Percentiles rank a stretch among this genome's conserved stretches.
These are phyloP conservation scores for Struthio camelus DNA, from an alignment of 2,113 vertebrate species.

Conservation along the genomic window DNA sequence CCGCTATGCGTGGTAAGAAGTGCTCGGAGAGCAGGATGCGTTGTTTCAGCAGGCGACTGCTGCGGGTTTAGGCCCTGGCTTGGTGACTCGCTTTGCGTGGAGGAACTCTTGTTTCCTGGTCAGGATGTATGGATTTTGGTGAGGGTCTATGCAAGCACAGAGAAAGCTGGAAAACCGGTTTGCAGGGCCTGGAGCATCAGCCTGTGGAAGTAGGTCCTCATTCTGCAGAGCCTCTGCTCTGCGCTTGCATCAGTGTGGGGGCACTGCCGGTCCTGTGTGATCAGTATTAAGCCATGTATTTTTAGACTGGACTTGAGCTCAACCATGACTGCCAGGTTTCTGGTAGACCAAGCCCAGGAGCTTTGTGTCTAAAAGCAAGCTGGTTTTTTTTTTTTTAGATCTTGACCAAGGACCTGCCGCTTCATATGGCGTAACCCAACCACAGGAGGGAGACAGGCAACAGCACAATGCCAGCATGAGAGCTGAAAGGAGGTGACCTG, in stretches of 20 bases:
- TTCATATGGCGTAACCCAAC: not conserved
- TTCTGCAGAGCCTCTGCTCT: not conserved
- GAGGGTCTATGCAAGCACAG: not conserved
- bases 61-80: not conserved
- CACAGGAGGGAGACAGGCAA: not conserved
- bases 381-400: not conserved
- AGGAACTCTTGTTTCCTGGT: not conserved
- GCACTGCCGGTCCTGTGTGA: too few species aligned
- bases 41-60: not conserved
- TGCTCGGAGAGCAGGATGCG: not conserved
- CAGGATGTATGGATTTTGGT: not conserved
- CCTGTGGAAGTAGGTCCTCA: not conserved
- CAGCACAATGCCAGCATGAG: not conserved
- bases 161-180: not conserved
- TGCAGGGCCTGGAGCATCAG: not conserved
- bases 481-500: fast-evolving
- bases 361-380: not conserved
- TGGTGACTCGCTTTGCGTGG: not conserved
- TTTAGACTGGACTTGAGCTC: too few species aligned
- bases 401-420: too few species aligned
- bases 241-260: not conserved
- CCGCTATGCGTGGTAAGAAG: not conserved
- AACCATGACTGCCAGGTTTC: too few species aligned
- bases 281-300: too few species aligned
- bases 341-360: too few species aligned